Evolutionary conservation across 2,113 vertebrate genomes (phyloP), one percentile per base, ranked within the genome.

Genomic region (Furnarius figulus): DNA sequence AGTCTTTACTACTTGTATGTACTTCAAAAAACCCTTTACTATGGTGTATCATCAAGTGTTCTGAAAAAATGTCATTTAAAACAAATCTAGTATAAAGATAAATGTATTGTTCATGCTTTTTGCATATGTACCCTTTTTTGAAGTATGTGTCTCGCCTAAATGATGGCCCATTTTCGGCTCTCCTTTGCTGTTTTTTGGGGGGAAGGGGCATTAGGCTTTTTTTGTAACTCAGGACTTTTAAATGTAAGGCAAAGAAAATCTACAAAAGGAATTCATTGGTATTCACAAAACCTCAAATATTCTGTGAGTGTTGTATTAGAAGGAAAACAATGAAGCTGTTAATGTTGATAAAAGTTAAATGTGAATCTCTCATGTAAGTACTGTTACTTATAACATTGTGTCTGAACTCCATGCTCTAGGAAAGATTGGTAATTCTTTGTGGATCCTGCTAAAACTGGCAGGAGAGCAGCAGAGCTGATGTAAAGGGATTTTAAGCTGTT

Each of bases 1-100:
- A 78, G 44, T 94, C 84, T 96, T 95, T n/a, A 33, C 35, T 85
- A 44, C 28, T 91, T 67, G 25, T n/a, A 53, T 70, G 19, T 74
- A 49, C 35, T 91, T 97, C 55, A 76, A 50, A 87, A 91, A 31
- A 85, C 87, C 31, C 31, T 77, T 89, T 47, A 82, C 68, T 94
- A 1, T 74, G 52, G n/a, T 5, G 8, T 42, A 58, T 76, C 33
- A 56, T 76, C 80, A 81, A 55, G 23, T 79, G 33, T 88, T 97
- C n/a, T n/a, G 28, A 73, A 73, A 84, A 90, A 2, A 37, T 1
- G 0, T 55, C 44, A 88, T 79, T 55, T 31, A 18, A 58, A 23
- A 27, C 74, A 59, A 35, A 35, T 82, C 20, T 66, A 10, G 14
- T 52, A 31, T 39, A 42, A 58, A 91, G 78, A 70, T 92, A 90